These are phyloP conservation scores for Meiosimyza decipiens DNA, from an alignment of 2,888 invertebrate species.

Conservation along the genomic window DNA sequence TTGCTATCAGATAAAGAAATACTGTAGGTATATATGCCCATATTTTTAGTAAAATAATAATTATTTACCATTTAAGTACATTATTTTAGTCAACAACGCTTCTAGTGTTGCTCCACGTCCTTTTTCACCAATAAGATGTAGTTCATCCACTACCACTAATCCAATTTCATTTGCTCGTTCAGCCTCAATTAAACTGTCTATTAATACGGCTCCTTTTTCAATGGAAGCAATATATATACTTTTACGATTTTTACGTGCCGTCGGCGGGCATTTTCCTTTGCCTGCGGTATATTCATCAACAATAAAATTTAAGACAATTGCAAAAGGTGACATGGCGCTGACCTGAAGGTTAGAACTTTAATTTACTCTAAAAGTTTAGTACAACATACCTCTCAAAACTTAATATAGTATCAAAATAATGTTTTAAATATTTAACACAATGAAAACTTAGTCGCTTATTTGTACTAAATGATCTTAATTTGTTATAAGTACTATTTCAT, in stretches of 20 bases:
- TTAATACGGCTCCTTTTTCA: slow-evolving; percentile 89
- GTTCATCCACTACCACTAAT: slow-evolving; percentile 86
- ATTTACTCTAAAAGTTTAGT: no score
- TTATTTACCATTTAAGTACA: slow-evolving; percentile 74
- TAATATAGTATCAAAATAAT: no score
- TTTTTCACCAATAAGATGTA: slow-evolving; percentile 91
- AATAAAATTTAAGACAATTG: slow-evolving; percentile 85
- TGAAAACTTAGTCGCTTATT: no score
- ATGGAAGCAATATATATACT: slow-evolving; percentile 93
- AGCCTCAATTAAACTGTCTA: slow-evolving; percentile 86
- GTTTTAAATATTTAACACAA: no score
- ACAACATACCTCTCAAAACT: no score
- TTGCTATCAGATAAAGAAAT: slow-evolving; percentile 62
- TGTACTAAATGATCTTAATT: no score
- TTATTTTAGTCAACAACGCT: slow-evolving; percentile 82
- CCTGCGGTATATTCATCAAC: slow-evolving; percentile 96
- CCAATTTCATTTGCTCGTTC: slow-evolving; percentile 82
- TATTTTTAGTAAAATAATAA: neutral
- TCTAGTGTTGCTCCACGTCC: slow-evolving; percentile 89
- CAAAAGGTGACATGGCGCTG: slow-evolving; percentile 81
- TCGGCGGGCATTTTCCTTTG: slow-evolving; percentile 89
- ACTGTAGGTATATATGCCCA: no score
- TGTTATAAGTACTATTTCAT: no score
- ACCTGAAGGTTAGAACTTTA: no score
- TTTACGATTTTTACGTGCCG: slow-evolving; percentile 77